These are phyloP conservation scores for Melanotus villosus DNA, from an alignment of 2,888 invertebrate species.

Conservation along the genomic window DNA sequence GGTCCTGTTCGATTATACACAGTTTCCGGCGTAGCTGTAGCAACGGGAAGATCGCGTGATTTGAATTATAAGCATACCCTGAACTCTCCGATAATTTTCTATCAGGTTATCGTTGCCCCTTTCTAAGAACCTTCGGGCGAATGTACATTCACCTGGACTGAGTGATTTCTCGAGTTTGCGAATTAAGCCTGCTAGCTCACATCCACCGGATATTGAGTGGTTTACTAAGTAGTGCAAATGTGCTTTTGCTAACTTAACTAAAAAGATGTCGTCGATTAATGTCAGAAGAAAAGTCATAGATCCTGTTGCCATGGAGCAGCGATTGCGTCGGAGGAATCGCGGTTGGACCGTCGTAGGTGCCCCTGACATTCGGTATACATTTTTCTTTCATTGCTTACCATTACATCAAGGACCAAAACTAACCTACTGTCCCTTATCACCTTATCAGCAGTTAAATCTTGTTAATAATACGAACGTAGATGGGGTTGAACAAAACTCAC, in stretches of 20 bases:
- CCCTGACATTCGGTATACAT: conserved; percentile 77
- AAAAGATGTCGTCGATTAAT: conserved; percentile 24
- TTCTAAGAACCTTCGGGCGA: too few relatives aligned
- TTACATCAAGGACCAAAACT: not conserved
- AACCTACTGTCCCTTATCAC: too few relatives aligned
- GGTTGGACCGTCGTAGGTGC: conserved; percentile 85
- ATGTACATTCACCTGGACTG: too few relatives aligned
- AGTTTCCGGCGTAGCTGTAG: conserved; percentile 20
- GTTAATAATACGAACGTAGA: too few relatives aligned
- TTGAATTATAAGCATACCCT: conserved; percentile 13
- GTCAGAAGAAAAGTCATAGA: conserved; percentile 34
- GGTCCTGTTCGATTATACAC: conserved; percentile 17
- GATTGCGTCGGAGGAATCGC: conserved; percentile 72
- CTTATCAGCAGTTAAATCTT: too few relatives aligned
- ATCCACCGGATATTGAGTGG: not conserved
- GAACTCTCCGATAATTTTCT: conserved; percentile 10
- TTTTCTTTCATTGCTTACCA: too few relatives aligned
- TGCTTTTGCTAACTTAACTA: conserved; percentile 1
- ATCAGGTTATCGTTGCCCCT: not conserved
- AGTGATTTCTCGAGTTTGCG: too few relatives aligned
- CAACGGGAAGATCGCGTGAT: conserved; percentile 9
- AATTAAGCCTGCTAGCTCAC: too few relatives aligned
- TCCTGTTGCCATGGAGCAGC: conserved; percentile 61
- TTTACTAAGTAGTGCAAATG: conserved; percentile 19
- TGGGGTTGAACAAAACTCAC: too few relatives aligned